A percentile compares a stretch with the other conserved stretches of the same genome.
These are phyloP conservation scores for Morone chrysops DNA, from an alignment of 2,113 vertebrate genomes.

Conservation along the genomic window DNA sequence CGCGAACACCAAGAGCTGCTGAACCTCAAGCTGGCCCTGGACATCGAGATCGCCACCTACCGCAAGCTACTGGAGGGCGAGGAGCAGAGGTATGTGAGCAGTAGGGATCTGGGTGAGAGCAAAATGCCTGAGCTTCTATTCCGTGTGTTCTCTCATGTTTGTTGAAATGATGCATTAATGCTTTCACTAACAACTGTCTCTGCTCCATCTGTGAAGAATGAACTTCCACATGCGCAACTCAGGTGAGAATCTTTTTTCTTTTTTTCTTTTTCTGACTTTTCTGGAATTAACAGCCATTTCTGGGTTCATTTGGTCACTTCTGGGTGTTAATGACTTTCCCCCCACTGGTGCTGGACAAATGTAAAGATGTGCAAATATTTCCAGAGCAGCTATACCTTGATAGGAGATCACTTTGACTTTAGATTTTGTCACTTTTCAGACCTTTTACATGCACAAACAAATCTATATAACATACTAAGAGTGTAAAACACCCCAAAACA, in stretches of 20 bases:
- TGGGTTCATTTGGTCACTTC: not conserved
- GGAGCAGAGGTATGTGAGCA: slow-evolving; percentile 76
- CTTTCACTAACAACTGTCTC: slow-evolving; percentile 8
- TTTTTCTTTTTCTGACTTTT: not conserved
- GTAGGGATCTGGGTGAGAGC: not conserved
- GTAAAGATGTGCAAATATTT: no score
- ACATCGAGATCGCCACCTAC: slow-evolving; percentile 88
- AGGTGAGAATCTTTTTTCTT: slow-evolving; percentile 56
- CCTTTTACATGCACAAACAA: no score
- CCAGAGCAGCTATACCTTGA: no score
- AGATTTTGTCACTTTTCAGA: no score
- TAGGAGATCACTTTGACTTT: no score
- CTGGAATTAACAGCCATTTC: not conserved
- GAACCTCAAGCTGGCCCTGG: slow-evolving; percentile 86
- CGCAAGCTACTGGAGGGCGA: slow-evolving; percentile 85
- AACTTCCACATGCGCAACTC: not conserved
- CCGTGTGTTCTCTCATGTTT: not conserved
- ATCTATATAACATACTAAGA: no score
- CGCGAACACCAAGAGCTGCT: slow-evolving; percentile 83
- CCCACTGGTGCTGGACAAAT: no score
- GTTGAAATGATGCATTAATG: not conserved
- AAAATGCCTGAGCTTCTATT: not conserved
- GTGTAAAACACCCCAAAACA: no score
- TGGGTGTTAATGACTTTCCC: no score
- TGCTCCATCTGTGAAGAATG: slow-evolving; percentile 64